Evolutionary conservation across 1,140 invertebrate genomes (phyloP), one percentile per base, ranked within the genome.

Genomic region (Aphidius ervi): DNA sequence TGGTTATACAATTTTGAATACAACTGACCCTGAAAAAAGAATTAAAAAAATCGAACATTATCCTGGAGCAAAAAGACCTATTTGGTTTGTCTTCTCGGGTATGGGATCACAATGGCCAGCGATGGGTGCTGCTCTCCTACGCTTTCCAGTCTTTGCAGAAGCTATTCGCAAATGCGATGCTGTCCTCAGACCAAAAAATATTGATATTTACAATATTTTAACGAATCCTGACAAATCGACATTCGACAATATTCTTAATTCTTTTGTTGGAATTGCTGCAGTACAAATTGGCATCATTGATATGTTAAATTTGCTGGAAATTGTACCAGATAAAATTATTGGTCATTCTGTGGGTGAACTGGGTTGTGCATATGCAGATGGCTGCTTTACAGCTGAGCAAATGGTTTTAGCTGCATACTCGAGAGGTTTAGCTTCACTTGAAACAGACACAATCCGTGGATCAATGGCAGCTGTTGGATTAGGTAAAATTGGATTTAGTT

Each of bases 11-110:
- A 73, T 87, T 46, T 59, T 85, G n/a, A 75, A 61, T 39, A 42
- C 74, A 67, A 61, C 74, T 62, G 10, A 74, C 61, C 64, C 75
- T 3, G 75, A 81, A 5, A 65, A 74, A 0, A 45, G 81, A 7
- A 69, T 73, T 3, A 78, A 74, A 60, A 80, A 84, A 48, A 76
- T 85, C 9, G 76, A 84, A 54, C 82, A 85, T 72, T 87, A 82
- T 71, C 75, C 82, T 0, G 86, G 83, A 1, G 77, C 83, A 6
- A 80, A 81, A 59, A 76, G 85, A 64, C 90, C 92, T 10, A 79
- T 97, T 0, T 94, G 92, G 83, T 94, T 90, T 77, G 86, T 96
- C 7, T 97, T 94, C 78, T 89, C 93, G 63, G 93, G 93, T 54
- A 93, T 96, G 90, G 93, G 92, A 5, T 88, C 88, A 1, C 92